A percentile compares a stretch with the other conserved stretches of the same genome.
Evolutionary conservation across 2,888 invertebrate species (phyloP).

Genomic region (Epinotia ramella): DNA sequence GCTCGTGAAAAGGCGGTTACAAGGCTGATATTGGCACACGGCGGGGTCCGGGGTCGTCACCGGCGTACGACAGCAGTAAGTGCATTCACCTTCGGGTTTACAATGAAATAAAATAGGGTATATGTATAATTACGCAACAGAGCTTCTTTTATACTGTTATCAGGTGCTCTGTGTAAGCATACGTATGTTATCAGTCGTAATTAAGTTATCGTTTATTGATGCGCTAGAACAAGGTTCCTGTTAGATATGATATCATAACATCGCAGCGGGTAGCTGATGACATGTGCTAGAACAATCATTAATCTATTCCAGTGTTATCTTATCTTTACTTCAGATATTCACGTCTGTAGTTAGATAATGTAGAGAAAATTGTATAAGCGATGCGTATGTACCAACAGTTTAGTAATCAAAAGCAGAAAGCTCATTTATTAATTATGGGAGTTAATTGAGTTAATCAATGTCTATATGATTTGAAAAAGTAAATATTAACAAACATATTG

Average conservation of each 20-base stretch:
- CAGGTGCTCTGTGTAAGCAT: slow-evolving; percentile 11
- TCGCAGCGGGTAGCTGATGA: slow-evolving; percentile 5
- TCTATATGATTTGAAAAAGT: too few relatives aligned
- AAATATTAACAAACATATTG: too few relatives aligned
- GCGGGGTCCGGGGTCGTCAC: too few relatives aligned
- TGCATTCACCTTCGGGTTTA: background rate
- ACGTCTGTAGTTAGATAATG: slow-evolving; percentile 5
- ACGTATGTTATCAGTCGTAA: slow-evolving; percentile 11
- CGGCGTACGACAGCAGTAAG: too few relatives aligned
- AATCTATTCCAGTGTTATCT: slow-evolving; percentile 23
- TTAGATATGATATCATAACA: slow-evolving; percentile 20
- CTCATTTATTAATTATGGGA: too few relatives aligned
- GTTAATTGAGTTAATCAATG: too few relatives aligned
- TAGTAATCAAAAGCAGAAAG: too few relatives aligned
- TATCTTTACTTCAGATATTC: slow-evolving; percentile 17
- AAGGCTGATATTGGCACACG: too few relatives aligned
- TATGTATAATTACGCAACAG: background rate
- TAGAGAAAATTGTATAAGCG: background rate
- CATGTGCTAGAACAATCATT: slow-evolving; percentile 11
- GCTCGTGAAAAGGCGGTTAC: too few relatives aligned
- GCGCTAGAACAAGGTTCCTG: slow-evolving; percentile 24
- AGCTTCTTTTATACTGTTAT: slow-evolving; percentile 2
- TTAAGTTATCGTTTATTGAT: slow-evolving; percentile 38
- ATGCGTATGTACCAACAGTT: background rate
- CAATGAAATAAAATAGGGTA: background rate